Conservation (phyloP, 2,797 vertebrate species). For the Orestias chungarensis region DNA sequence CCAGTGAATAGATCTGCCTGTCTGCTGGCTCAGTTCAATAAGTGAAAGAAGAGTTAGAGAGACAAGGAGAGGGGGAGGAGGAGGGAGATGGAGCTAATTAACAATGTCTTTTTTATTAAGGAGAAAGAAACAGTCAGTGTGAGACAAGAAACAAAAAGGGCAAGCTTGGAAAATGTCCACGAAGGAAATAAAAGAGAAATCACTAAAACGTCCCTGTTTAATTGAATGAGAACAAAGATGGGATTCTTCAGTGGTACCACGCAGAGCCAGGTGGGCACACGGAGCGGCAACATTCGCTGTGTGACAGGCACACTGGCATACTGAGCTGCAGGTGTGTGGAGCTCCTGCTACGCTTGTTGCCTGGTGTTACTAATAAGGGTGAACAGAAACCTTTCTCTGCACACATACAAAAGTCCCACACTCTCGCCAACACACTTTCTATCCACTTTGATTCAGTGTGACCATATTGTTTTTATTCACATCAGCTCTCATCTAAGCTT, state of each 20-base stretch:
- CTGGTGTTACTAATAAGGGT: conserved; percentile 51
- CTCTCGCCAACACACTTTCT: conserved; percentile 21
- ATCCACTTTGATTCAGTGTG: conserved; percentile 36
- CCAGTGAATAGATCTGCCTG: conserved; percentile 72
- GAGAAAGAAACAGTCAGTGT: conserved; percentile 41
- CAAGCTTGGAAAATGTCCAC: conserved; percentile 28
- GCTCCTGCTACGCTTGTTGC: conserved; percentile 63
- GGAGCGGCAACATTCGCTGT: conserved; percentile 22
- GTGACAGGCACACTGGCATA: conserved; percentile 1
- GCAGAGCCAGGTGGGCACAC: conserved; percentile 60
- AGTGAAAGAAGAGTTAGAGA: conserved; percentile 53
- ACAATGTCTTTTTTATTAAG: conserved; percentile 63
- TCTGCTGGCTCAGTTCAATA: conserved; percentile 63
- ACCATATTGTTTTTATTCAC: conserved; percentile 50
- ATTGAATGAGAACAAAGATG: conserved; percentile 60
- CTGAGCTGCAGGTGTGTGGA: conserved; percentile 69
- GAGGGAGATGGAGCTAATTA: conserved; percentile 61
- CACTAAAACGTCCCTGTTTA: conserved; percentile 58
- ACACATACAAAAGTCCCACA: conserved; percentile 15
- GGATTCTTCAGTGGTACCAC: conserved; percentile 58
- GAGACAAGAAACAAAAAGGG: conserved; percentile 30
- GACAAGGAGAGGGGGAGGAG: conserved; percentile 24
- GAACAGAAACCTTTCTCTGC: conserved; percentile 47
- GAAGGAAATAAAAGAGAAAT: conserved; percentile 31
- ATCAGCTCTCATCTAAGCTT: conserved; percentile 54